These are phyloP conservation scores for Meteorus sp. DNA, from an alignment of 1,140 invertebrate genomes.

Conservation along the genomic window DNA sequence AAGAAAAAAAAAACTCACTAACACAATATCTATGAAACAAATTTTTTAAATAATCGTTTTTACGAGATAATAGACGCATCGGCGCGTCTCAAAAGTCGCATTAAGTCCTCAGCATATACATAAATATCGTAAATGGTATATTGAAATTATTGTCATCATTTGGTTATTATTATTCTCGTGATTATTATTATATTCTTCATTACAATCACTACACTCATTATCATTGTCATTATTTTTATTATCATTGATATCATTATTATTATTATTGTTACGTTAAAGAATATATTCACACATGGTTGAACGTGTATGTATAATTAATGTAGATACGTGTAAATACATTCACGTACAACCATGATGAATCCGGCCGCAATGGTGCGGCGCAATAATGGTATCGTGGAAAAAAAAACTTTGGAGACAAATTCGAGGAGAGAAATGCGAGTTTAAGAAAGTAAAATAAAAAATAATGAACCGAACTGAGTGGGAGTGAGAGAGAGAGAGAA, in stretches of 20 bases:
- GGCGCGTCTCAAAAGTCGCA: constrained; percentile 28
- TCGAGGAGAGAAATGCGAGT: no score
- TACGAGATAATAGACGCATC: constrained; percentile 27
- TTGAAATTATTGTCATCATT: no score
- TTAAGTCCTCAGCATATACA: constrained; percentile 26
- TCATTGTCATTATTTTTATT: no score
- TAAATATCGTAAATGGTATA: constrained; percentile 26
- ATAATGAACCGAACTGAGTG: no score
- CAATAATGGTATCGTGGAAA: no score
- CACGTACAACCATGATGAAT: constrained; percentile 11
- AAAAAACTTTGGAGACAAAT: no score
- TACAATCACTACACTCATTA: no score
- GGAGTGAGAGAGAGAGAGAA: constrained; percentile 1
- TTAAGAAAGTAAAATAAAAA: no score
- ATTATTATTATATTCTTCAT: no score
- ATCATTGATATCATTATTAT: no score
- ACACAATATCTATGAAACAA: constrained; percentile 16
- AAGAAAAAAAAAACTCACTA: constrained; percentile 3
- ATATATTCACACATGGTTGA: constrained; percentile 14
- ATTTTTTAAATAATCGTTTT: constrained; percentile 30
- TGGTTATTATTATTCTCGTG: no score
- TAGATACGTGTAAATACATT: constrained; percentile 12
- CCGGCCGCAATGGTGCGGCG: neutral
- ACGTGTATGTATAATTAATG: constrained; percentile 24
- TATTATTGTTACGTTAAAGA: constrained; percentile 18